Evolutionary conservation across 2,797 vertebrate species (phyloP).

Genomic region (Mus caroli): DNA sequence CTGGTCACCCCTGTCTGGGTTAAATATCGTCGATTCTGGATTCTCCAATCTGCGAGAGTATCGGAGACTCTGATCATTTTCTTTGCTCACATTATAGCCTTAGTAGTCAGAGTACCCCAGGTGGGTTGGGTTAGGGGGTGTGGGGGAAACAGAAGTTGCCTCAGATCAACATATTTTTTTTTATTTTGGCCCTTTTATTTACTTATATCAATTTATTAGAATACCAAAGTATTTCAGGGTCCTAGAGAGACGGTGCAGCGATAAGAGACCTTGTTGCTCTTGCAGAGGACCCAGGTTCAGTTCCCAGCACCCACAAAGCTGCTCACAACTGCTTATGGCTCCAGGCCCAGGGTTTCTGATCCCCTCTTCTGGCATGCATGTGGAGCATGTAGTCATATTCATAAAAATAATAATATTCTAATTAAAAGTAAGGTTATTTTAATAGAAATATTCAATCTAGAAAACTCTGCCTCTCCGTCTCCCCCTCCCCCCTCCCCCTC

Average conservation of each 20-base stretch:
- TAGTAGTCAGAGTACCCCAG: constrained; percentile 89
- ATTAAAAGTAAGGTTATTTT: constrained; percentile 67
- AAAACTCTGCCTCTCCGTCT: constrained; percentile 49
- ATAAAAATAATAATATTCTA: neutral
- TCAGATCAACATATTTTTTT: constrained; percentile 92
- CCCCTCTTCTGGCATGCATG: neutral
- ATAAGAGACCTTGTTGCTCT: neutral
- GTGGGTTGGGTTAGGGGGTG: neutral
- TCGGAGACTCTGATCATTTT: constrained; percentile 86
- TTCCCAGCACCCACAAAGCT: neutral
- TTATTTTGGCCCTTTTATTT: constrained; percentile 69
- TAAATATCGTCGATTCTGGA: constrained; percentile 88
- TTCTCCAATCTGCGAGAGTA: constrained; percentile 83
- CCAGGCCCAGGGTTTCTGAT: neutral
- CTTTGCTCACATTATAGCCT: constrained; percentile 88
- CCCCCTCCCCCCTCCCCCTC: neutral
- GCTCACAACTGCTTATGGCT: no score
- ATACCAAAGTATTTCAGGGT: constrained; percentile 68
- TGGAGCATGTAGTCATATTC: neutral
- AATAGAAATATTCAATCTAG: constrained; percentile 80
- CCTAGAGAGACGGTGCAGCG: neutral
- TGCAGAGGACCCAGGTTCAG: neutral
- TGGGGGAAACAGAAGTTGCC: constrained; percentile 90
- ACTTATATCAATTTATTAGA: constrained; percentile 16
- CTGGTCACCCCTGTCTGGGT: constrained; percentile 89